Percentiles rank a stretch among this genome's conserved stretches.
Conservation (phyloP, 2,797 vertebrate genomes). For the Neostethus bicornis region DNA sequence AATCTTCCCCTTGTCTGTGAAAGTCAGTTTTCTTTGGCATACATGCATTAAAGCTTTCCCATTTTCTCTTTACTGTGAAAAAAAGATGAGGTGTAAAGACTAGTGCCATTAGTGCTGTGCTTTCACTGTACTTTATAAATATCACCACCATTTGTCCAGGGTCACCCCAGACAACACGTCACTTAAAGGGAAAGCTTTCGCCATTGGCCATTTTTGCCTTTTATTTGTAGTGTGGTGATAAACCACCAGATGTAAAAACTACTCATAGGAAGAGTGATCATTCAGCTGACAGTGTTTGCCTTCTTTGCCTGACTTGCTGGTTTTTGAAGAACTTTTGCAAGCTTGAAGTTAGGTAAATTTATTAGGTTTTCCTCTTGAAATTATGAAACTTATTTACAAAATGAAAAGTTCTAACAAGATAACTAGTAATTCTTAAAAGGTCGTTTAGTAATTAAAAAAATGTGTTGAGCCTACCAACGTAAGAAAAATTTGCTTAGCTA, state of each 20-base stretch:
- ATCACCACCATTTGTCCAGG: not conserved
- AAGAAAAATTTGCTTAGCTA: too few relatives aligned
- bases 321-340: not conserved
- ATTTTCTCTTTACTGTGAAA: not conserved
- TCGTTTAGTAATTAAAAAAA: too few relatives aligned
- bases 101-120: not conserved
- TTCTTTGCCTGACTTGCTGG: not conserved
- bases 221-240: not conserved
- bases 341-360: not conserved
- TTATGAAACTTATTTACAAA: too few relatives aligned
- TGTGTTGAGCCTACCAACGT: too few relatives aligned
- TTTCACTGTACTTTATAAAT: not conserved
- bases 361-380: not conserved
- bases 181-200: constrained; percentile 10
- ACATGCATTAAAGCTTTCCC: not conserved
- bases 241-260: not conserved
- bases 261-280: not conserved
- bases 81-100: not conserved
- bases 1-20: not conserved
- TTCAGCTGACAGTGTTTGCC: not conserved
- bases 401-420: too few relatives aligned
- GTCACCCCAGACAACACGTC: constrained; percentile 8
- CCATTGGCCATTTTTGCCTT: constrained; percentile 18
- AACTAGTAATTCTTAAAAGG: too few relatives aligned
- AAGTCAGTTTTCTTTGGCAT: not conserved